Conservation (phyloP, 2,888 invertebrate genomes). For the Nycteola revayana region DNA sequence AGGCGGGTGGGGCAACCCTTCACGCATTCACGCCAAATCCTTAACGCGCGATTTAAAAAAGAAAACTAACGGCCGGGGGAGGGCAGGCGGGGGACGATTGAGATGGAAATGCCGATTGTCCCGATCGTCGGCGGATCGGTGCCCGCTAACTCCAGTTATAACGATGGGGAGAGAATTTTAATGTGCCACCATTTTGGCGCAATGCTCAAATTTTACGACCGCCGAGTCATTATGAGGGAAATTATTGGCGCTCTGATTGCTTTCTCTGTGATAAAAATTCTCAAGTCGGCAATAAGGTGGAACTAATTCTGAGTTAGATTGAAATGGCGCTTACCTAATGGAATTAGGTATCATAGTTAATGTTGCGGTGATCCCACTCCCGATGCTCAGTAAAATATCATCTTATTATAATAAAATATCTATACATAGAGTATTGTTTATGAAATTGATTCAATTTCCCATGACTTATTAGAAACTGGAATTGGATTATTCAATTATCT, state of each 20-base stretch:
- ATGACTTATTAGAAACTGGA: constrained; percentile 40
- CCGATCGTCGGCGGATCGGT: constrained; percentile 60
- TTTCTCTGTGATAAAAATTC: constrained; percentile 81
- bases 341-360: constrained; percentile 48
- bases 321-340: constrained; percentile 58
- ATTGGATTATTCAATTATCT: constrained; percentile 42
- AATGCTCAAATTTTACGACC: constrained; percentile 82
- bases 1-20: constrained; percentile 65
- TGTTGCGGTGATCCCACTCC: constrained; percentile 27
- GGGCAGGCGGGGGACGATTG: constrained; percentile 55
- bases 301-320: constrained; percentile 77
- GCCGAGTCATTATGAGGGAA: constrained; percentile 80
- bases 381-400: constrained; percentile 25
- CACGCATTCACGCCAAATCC: constrained; percentile 77
- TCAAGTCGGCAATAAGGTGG: constrained; percentile 80
- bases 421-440: constrained; percentile 38
- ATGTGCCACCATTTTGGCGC: constrained; percentile 82
- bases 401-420: constrained; percentile 36
- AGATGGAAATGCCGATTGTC: constrained; percentile 79
- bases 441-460: constrained; percentile 41
- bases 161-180: constrained; percentile 82
- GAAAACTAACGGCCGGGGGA: constrained; percentile 73
- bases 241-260: constrained; percentile 82
- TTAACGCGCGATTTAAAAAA: constrained; percentile 82
- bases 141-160: constrained; percentile 77